Conservation (phyloP, 2,113 vertebrate genomes). For the Aphyosemion australe region DNA sequence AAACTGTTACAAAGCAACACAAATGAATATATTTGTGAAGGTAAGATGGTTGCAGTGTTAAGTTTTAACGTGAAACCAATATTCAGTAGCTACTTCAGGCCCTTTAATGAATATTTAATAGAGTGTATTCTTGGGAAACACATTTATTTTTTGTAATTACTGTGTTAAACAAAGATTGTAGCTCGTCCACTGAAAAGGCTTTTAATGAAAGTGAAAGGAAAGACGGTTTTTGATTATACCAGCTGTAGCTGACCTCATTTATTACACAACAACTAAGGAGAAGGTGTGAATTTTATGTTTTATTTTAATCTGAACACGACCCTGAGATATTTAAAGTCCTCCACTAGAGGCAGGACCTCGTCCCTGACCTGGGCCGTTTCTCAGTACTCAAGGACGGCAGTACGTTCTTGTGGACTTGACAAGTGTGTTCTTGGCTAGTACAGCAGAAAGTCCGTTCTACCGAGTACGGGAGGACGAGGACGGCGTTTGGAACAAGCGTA, state of each 20-base stretch:
- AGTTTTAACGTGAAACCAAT: constrained; percentile 1
- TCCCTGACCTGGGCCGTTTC: too few relatives aligned
- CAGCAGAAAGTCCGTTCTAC: too few relatives aligned
- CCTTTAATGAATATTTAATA: constrained; percentile 20
- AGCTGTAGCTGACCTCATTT: neutral
- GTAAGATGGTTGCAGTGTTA: neutral
- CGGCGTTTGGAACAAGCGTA: too few relatives aligned
- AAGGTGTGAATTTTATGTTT: neutral
- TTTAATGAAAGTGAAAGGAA: constrained; percentile 12
- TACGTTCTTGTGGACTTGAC: too few relatives aligned
- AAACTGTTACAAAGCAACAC: neutral
- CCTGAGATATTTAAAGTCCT: too few relatives aligned
- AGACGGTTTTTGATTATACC: constrained; percentile 5
- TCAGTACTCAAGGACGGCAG: too few relatives aligned
- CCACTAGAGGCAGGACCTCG: too few relatives aligned
- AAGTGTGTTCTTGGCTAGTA: too few relatives aligned
- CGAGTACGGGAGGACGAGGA: too few relatives aligned
- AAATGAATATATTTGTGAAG: neutral
- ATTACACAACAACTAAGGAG: constrained; percentile 3
- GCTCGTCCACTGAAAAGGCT: neutral
- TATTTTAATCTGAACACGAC: too few relatives aligned
- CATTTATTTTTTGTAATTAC: constrained; percentile 28
- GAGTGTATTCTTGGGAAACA: constrained; percentile 14
- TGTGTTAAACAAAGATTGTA: constrained; percentile 21
- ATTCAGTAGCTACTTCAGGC: neutral